Base-by-base conservation (phyloP, 2,888 invertebrate species). In the Ennomos fuscantarius region DNA sequence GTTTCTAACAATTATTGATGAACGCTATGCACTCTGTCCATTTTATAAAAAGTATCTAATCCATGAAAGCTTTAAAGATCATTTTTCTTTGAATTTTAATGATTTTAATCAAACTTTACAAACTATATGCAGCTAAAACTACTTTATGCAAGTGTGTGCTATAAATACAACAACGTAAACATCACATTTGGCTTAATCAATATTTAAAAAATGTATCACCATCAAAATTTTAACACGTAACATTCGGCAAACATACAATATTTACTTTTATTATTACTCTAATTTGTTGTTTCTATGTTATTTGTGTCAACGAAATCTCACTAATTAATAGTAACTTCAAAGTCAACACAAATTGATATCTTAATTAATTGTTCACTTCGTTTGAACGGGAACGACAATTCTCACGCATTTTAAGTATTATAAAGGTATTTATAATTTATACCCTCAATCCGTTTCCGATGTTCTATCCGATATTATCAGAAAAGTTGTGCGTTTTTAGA, bases 101-200 rank as follows among this genome's bases (percentile, higher is more conserved):
- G 1, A 15, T 3, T 15, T 15, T 15, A 1, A 3, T 24, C 6
- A 24, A 24, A 5, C 6, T 5, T 24, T 24, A 6, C 24, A 24
- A 24, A 3, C 24, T 24, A 24, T 24, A 2, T 0, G 6, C 6
- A 24, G 24, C 0, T 24, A 1, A 24, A 24, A 24, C 24, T 3
- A 0, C 24, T 24, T 24, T 24, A 24, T 24, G 24, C 5, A 24
- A 24, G 24, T 6, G 1, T 24, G 24, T 5, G 6, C 24, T 24
- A 24, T 3, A 1, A 24, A 0, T 6, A 6, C 24, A 24, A 40
- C 24, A 40, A 40, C 8, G 12, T 9, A 35, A 36, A n/a, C 53
- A 58, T 42, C 43, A 58, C 51, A 41, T 60, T 43, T 66, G 65
- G 65, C 32, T 37, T 49, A 33, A 71, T 52, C 44, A 59, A 53